Conservation (phyloP, 2,113 vertebrate species). For the Pardalotus punctatus region DNA sequence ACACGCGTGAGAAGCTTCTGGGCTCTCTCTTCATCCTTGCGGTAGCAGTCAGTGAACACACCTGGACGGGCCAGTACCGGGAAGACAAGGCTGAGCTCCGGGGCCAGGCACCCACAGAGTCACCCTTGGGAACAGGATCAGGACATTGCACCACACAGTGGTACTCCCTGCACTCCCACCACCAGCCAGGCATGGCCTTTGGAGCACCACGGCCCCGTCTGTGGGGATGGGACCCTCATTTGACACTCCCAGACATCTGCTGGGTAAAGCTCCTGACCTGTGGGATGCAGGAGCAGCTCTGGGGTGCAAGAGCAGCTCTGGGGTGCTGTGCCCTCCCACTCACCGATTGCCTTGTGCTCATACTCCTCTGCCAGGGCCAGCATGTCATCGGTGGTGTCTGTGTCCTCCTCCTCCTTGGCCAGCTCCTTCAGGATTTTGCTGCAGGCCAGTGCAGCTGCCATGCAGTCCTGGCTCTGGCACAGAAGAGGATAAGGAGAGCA, state of each 20-base stretch:
- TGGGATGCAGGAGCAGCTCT: fast-evolving
- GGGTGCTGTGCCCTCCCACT: background rate
- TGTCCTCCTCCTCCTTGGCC: conserved; percentile 81
- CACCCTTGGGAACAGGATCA: background rate
- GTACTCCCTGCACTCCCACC: background rate
- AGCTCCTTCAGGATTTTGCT: conserved; percentile 92
- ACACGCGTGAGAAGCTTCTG: conserved; percentile 84
- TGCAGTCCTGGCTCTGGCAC: conserved; percentile 83
- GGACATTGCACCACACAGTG: background rate
- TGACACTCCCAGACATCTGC: background rate
- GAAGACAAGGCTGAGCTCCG: fast-evolving
- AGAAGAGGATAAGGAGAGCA: background rate
- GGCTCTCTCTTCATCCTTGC: conserved; percentile 80
- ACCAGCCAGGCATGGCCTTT: fast-evolving
- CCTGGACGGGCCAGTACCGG: conserved; percentile 25
- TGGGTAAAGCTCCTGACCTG: background rate
- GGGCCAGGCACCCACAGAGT: background rate
- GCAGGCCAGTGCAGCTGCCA: conserved; percentile 84
- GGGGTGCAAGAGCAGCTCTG: background rate
- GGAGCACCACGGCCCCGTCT: fast-evolving
- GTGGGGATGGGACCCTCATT: fast-evolving
- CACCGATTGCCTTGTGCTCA: conserved; percentile 88
- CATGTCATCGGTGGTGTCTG: conserved; percentile 81
- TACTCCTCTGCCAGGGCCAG: conserved; percentile 79
- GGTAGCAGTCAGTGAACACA: conserved; percentile 88